Conservation (phyloP, 2,888 invertebrate species). For the Sarcophaga caerulescens region DNA sequence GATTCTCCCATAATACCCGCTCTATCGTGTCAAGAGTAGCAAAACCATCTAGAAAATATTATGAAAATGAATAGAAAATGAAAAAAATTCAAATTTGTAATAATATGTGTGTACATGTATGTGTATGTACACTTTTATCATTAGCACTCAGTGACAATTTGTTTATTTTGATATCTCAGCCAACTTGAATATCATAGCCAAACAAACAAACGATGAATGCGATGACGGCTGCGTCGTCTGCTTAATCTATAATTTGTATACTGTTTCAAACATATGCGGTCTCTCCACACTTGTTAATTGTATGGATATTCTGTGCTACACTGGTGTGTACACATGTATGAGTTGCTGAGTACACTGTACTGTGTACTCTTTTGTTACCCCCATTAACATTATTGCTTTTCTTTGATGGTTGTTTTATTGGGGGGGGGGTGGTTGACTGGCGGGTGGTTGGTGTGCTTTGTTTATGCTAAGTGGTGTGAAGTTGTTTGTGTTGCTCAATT, state of each 20-base stretch:
- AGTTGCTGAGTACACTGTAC: neutral
- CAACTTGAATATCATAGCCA: conserved; percentile 57
- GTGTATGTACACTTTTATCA: conserved; percentile 56
- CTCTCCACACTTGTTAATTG: conserved; percentile 52
- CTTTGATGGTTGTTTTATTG: no score
- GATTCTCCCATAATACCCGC: neutral
- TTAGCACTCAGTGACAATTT: conserved; percentile 66
- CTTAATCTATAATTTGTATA: neutral
- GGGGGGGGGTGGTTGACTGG: neutral
- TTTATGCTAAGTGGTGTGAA: neutral
- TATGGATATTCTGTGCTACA: neutral
- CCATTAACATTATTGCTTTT: no score
- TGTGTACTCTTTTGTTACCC: neutral
- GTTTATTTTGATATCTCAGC: conserved; percentile 63
- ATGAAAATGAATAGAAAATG: neutral
- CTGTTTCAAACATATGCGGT: conserved; percentile 42
- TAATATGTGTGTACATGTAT: neutral
- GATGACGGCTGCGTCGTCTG: neutral
- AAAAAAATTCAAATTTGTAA: neutral
- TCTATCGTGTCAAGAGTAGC: no score
- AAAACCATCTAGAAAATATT: neutral
- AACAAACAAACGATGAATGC: conserved; percentile 26
- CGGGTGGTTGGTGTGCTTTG: neutral
- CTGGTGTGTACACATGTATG: neutral
- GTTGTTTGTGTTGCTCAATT: conserved; percentile 37